These are phyloP conservation scores for Cyclura pinguis DNA, from an alignment of 2,797 vertebrate species.

Conservation along the genomic window DNA sequence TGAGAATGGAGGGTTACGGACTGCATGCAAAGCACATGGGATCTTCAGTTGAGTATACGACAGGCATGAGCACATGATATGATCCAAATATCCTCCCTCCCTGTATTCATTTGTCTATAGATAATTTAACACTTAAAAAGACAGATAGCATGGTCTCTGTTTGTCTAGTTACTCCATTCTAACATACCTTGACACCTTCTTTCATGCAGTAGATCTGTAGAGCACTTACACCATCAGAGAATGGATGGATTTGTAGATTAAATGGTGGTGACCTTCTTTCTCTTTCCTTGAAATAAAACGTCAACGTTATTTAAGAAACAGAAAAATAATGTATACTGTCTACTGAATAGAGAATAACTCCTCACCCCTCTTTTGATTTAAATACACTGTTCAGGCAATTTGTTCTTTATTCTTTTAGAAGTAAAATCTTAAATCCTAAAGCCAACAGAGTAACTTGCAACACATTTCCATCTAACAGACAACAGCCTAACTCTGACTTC, in stretches of 20 bases:
- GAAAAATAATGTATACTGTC: constrained; percentile 23
- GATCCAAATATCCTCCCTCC: background rate
- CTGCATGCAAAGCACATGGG: background rate
- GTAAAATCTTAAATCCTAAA: constrained; percentile 23
- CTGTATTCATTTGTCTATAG: background rate
- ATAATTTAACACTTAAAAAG: background rate
- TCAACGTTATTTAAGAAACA: constrained; percentile 42
- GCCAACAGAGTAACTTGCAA: background rate
- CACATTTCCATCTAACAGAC: constrained; percentile 6
- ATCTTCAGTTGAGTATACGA: background rate
- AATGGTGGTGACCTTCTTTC: constrained; percentile 96
- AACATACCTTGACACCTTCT: constrained; percentile 96
- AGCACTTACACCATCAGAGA: constrained; percentile 96
- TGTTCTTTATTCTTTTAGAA: constrained; percentile 37
- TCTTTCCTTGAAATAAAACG: constrained; percentile 86
- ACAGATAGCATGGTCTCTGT: background rate
- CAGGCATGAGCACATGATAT: background rate
- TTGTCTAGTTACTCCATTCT: background rate
- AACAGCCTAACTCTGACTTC: too few relatives aligned
- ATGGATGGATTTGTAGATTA: constrained; percentile 96
- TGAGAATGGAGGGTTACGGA: background rate
- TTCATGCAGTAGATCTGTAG: constrained; percentile 99
- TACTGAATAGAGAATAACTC: constrained; percentile 47
- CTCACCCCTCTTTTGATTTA: constrained; percentile 35
- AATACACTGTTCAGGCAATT: constrained; percentile 34